phyloP scores from a whole-genome alignment of 1,140 invertebrate genomes.

The Cyrtorhinus lividipennis region DNA sequence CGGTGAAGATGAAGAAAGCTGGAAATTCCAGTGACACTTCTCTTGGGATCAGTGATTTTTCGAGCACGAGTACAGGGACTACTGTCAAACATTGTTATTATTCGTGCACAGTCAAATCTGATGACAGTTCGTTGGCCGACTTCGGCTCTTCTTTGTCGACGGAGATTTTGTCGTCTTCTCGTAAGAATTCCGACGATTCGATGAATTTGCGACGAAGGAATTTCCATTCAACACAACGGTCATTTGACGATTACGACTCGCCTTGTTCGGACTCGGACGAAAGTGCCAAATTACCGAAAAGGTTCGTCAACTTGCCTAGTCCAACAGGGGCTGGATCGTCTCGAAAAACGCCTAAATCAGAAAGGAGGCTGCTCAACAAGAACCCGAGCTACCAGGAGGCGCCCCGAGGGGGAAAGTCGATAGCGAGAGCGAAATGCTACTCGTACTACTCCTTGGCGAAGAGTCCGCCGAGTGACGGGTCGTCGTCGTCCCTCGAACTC shows the following conservation, averaged over 20 bases:
- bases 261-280: conserved; percentile 28
- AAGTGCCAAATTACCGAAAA: conserved; percentile 17
- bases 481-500: conserved; percentile 26
- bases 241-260: conserved; percentile 28
- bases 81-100: conserved; percentile 25
- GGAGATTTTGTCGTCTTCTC: conserved; percentile 23
- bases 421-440: conserved; percentile 26
- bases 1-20: conserved; percentile 37
- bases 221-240: conserved; percentile 20
- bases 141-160: conserved; percentile 25
- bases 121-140: conserved; percentile 26
- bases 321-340: conserved; percentile 11
- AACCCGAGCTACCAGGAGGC: background rate
- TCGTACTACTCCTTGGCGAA: conserved; percentile 28
- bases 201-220: conserved; percentile 15
- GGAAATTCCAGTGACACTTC: conserved; percentile 43
- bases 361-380: conserved; percentile 10
- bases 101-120: conserved; percentile 23
- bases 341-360: conserved; percentile 14
- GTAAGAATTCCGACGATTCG: conserved; percentile 25
- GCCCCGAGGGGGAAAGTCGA: conserved; percentile 17
- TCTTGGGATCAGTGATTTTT: conserved; percentile 69
- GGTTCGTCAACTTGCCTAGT: conserved; percentile 13
- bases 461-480: conserved; percentile 28
- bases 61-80: conserved; percentile 35